Conservation (phyloP, 2,113 vertebrate species). For the Laticauda colubrina region DNA sequence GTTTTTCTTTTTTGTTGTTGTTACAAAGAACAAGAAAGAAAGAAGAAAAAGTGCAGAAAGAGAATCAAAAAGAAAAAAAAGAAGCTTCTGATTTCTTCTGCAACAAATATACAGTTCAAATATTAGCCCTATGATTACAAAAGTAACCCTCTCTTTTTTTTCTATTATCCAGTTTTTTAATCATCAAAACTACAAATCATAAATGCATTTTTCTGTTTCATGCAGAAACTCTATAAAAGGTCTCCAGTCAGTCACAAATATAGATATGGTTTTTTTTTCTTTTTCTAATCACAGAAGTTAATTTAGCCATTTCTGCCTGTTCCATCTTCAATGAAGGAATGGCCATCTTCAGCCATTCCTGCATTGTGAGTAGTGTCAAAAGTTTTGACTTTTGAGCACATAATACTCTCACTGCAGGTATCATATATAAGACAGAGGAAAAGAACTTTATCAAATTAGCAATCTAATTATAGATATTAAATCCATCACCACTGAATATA, state of each 20-base stretch:
- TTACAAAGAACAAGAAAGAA: not conserved
- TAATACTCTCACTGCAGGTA: not conserved
- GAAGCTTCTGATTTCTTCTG: not conserved
- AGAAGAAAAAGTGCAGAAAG: not conserved
- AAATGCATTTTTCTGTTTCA: not conserved
- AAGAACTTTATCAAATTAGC: not conserved
- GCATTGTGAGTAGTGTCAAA: not conserved
- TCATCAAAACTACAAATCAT: not conserved
- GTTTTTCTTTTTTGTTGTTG: not conserved
- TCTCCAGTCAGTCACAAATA: not conserved
- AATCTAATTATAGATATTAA: not conserved
- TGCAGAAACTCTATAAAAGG: not conserved
- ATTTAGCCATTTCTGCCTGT: not conserved
- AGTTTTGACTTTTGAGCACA: not conserved
- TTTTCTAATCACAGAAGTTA: not conserved
- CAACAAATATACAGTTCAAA: not conserved
- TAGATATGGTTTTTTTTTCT: not conserved
- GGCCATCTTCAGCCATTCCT: not conserved
- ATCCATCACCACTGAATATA: not conserved
- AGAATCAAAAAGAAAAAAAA: not conserved
- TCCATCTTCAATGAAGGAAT: not conserved
- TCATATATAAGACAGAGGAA: not conserved
- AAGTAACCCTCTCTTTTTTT: not conserved
- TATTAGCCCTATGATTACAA: not conserved
- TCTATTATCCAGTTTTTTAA: not conserved